A percentile compares a stretch with the other conserved stretches of the same genome.
These are phyloP conservation scores for Saturnia pavonia DNA, from an alignment of 2,888 invertebrate genomes.

Conservation along the genomic window DNA sequence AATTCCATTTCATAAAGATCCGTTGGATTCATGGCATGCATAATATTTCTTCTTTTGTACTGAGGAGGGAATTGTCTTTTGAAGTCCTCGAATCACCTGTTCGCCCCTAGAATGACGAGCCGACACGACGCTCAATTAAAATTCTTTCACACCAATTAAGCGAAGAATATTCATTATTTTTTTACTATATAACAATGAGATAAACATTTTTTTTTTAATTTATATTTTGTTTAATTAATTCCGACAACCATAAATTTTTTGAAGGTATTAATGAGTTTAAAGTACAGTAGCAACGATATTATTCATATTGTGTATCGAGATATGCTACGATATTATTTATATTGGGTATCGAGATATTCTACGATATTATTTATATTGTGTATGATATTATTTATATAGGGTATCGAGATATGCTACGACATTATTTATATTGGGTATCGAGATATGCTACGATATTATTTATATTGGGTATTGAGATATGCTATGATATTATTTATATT, in stretches of 20 bases:
- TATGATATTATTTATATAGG: too few species aligned
- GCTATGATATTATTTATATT: too few species aligned
- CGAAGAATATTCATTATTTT: constrained; percentile 22
- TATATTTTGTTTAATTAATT: not conserved
- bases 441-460: too few species aligned
- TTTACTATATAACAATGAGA: not conserved
- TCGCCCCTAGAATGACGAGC: constrained; percentile 23
- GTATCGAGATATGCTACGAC: too few species aligned
- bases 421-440: too few species aligned
- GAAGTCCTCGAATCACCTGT: constrained; percentile 37
- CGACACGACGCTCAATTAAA: constrained; percentile 34
- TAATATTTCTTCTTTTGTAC: constrained; percentile 16
- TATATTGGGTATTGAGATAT: too few species aligned
- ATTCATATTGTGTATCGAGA: too few species aligned
- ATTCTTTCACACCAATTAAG: constrained; percentile 34
- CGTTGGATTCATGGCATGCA: not conserved
- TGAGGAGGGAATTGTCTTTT: constrained; percentile 25
- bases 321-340: too few species aligned
- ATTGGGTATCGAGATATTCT: too few species aligned
- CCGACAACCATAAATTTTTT: not conserved
- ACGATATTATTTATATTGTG: too few species aligned
- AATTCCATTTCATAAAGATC: not conserved
- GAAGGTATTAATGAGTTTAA: too few species aligned
- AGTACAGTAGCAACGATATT: too few species aligned
- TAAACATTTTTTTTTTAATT: not conserved